Evolutionary conservation across 2,888 invertebrate genomes (phyloP).

Genomic region (Cephus runcator): DNA sequence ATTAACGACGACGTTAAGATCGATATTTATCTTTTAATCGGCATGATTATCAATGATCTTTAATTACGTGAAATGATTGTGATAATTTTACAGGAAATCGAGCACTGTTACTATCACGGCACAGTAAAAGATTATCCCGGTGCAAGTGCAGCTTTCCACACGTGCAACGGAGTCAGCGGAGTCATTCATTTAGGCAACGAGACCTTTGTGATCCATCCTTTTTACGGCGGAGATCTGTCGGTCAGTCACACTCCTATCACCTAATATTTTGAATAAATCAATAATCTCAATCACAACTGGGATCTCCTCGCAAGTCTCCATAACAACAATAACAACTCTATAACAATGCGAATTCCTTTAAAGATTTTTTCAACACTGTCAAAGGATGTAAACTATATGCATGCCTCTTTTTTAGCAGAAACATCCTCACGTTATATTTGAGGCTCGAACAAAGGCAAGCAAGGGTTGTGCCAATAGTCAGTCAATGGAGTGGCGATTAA

Average conservation of each 20-base stretch:
- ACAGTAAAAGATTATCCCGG: slow-evolving; percentile 97
- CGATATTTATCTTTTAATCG: background rate
- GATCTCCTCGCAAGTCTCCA: background rate
- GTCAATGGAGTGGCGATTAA: slow-evolving; percentile 79
- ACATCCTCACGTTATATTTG: slow-evolving; percentile 98
- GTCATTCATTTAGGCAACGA: slow-evolving; percentile 98
- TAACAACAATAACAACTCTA: too few species aligned
- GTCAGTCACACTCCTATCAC: slow-evolving; percentile 73
- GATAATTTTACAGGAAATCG: slow-evolving; percentile 80
- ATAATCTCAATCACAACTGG: background rate
- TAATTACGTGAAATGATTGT: background rate
- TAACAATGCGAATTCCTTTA: background rate
- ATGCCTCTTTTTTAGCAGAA: slow-evolving; percentile 85
- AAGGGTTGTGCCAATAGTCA: slow-evolving; percentile 91
- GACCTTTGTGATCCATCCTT: slow-evolving; percentile 97
- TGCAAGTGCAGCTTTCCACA: slow-evolving; percentile 96
- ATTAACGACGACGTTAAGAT: background rate
- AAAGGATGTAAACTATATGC: slow-evolving; percentile 50
- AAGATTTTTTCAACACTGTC: background rate
- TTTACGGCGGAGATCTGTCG: slow-evolving; percentile 96
- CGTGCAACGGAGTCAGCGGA: slow-evolving; percentile 97
- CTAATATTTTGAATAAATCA: background rate
- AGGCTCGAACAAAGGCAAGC: slow-evolving; percentile 89
- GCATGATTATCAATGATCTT: background rate
- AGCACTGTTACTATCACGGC: slow-evolving; percentile 99